Conservation (phyloP, 2,113 vertebrate species). For the Pangasianodon gigas region DNA sequence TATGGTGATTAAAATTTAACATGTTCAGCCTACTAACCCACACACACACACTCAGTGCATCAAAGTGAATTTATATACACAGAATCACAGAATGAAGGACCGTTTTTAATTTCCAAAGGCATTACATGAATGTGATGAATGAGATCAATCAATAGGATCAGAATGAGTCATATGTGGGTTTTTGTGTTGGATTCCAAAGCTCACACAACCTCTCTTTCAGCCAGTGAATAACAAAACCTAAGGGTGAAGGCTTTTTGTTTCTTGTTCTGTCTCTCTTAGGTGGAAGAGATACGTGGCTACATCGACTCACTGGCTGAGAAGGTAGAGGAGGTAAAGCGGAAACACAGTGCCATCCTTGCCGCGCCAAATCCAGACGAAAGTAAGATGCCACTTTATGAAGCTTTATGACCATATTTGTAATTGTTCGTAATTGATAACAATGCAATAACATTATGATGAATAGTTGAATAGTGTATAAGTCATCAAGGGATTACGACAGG, state of each 20-base stretch:
- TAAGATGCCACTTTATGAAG: slow-evolving; percentile 69
- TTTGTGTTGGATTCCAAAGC: neutral
- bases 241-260: neutral
- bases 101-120: neutral
- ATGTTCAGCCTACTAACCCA: neutral
- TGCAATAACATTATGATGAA: neutral
- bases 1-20: neutral
- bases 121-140: neutral
- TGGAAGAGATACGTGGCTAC: slow-evolving; percentile 91
- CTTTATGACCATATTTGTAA: neutral
- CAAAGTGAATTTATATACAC: neutral
- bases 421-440: neutral
- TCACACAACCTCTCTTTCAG: neutral
- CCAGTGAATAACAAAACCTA: neutral
- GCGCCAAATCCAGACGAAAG: slow-evolving; percentile 93
- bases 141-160: neutral
- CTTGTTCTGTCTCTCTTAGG: slow-evolving; percentile 69
- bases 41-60: neutral
- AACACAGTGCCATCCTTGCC: slow-evolving; percentile 92
- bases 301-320: slow-evolving; percentile 92
- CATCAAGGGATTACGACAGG: neutral
- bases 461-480: neutral
- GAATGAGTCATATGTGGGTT: neutral
- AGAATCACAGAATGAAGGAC: neutral
- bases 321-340: slow-evolving; percentile 94